phyloP scores from a whole-genome alignment of 1,140 invertebrate species.

The Antheraea mylitta region DNA sequence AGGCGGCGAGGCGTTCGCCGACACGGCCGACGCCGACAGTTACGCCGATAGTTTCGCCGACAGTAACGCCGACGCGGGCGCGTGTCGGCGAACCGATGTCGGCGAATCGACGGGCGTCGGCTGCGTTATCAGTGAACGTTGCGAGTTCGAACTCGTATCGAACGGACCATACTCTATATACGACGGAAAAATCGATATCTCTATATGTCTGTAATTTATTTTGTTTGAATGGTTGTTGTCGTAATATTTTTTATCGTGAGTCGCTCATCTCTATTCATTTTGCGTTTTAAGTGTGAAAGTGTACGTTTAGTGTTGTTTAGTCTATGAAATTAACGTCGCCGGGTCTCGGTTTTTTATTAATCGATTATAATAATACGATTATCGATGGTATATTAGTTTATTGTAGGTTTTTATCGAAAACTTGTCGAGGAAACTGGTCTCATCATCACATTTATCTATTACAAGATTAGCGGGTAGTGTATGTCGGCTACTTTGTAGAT shows the following conservation, averaged over 20 bases:
- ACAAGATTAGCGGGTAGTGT: too few relatives aligned
- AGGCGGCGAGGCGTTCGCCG: slow-evolving; percentile 4
- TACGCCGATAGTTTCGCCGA: slow-evolving; percentile 8
- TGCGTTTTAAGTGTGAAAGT: background rate
- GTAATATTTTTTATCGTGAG: background rate
- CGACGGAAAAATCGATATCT: slow-evolving; percentile 47
- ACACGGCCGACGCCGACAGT: slow-evolving; percentile 8
- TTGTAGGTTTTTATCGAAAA: too few relatives aligned
- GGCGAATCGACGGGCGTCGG: slow-evolving; percentile 5
- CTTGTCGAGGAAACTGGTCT: too few relatives aligned
- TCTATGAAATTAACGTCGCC: too few relatives aligned
- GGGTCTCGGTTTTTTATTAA: too few relatives aligned
- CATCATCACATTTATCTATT: too few relatives aligned
- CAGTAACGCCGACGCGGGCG: background rate
- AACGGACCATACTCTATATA: slow-evolving; percentile 36
- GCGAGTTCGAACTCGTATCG: slow-evolving; percentile 12
- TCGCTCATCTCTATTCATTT: slow-evolving; percentile 20
- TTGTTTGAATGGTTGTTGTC: slow-evolving; percentile 30
- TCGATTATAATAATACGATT: too few relatives aligned
- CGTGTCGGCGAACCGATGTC: background rate
- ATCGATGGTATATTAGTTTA: too few relatives aligned
- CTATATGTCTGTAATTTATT: slow-evolving; percentile 38
- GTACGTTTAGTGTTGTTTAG: background rate
- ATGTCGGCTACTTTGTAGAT: too few relatives aligned
- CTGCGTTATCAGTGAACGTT: slow-evolving; percentile 22